phyloP scores from a whole-genome alignment of 2,797 vertebrate genomes.

The Sebastes cheni region DNA sequence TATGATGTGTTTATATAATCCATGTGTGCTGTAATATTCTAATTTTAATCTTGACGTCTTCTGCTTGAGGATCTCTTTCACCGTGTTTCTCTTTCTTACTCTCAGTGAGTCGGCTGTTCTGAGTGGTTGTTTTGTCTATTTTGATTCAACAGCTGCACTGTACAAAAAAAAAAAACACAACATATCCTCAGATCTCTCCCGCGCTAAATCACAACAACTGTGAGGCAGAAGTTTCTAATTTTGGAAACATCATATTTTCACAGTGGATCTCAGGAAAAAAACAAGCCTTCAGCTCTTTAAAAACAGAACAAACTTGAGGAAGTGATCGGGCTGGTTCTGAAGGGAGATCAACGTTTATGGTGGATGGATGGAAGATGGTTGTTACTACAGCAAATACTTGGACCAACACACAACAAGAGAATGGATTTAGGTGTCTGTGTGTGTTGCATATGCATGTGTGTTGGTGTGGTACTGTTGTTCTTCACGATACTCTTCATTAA shows the following conservation, averaged over 20 bases:
- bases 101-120: background rate
- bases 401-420: conserved; percentile 63
- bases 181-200: conserved; percentile 18
- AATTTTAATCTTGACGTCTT: background rate
- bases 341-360: conserved; percentile 79
- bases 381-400: conserved; percentile 56
- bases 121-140: conserved; percentile 6
- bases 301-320: conserved; percentile 9
- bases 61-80: conserved; percentile 2
- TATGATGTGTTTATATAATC: background rate
- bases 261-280: conserved; percentile 1
- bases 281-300: background rate
- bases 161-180: background rate
- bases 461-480: conserved; percentile 1
- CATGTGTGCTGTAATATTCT: background rate
- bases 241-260: background rate
- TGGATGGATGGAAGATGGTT: conserved; percentile 76
- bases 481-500: background rate
- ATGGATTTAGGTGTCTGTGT: conserved; percentile 38
- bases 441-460: conserved; percentile 29
- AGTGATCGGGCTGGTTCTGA: conserved; percentile 55
- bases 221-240: conserved; percentile 10
- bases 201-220: conserved; percentile 5
- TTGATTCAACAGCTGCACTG: conserved; percentile 13
- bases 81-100: background rate